Percentiles rank a stretch among this genome's conserved stretches.
phyloP scores from a whole-genome alignment of 2,888 invertebrate species.

The Melinaea marsaeus region DNA sequence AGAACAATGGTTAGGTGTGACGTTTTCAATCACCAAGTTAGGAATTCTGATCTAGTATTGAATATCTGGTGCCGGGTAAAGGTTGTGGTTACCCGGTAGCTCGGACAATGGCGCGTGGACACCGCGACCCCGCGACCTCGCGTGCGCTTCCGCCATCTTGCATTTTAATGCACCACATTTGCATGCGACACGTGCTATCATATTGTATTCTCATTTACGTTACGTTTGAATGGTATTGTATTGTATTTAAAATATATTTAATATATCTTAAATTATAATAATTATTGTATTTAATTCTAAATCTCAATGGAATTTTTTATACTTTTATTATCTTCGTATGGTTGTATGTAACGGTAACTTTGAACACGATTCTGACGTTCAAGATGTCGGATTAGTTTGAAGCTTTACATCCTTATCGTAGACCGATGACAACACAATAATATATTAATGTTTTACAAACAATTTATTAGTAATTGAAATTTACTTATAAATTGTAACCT shows the following conservation, averaged over 20 bases:
- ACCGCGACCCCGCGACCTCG: slow-evolving; percentile 71
- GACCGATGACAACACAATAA: too few relatives aligned
- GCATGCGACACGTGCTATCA: slow-evolving; percentile 71
- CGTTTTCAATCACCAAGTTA: slow-evolving; percentile 13
- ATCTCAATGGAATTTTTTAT: too few relatives aligned
- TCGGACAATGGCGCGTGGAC: slow-evolving; percentile 73
- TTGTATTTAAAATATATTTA: slow-evolving; percentile 29
- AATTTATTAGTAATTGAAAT: too few relatives aligned
- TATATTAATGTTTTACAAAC: too few relatives aligned
- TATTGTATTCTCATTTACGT: slow-evolving; percentile 67
- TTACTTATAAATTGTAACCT: slow-evolving; percentile 15
- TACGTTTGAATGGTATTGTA: slow-evolving; percentile 30
- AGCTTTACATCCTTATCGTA: too few relatives aligned
- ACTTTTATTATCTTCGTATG: too few relatives aligned
- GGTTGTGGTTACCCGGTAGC: slow-evolving; percentile 34
- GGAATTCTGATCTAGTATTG: slow-evolving; percentile 13
- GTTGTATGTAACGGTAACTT: too few relatives aligned
- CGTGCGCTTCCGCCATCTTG: slow-evolving; percentile 77
- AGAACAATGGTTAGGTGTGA: background rate
- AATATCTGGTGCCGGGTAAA: slow-evolving; percentile 32
- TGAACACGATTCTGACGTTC: too few relatives aligned
- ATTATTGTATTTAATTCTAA: background rate
- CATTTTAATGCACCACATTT: slow-evolving; percentile 72
- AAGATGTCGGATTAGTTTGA: too few relatives aligned
- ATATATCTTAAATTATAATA: slow-evolving; percentile 6